Evolutionary conservation across 2,113 vertebrate genomes (phyloP).

Genomic region (Hippoglossus stenolepis): DNA sequence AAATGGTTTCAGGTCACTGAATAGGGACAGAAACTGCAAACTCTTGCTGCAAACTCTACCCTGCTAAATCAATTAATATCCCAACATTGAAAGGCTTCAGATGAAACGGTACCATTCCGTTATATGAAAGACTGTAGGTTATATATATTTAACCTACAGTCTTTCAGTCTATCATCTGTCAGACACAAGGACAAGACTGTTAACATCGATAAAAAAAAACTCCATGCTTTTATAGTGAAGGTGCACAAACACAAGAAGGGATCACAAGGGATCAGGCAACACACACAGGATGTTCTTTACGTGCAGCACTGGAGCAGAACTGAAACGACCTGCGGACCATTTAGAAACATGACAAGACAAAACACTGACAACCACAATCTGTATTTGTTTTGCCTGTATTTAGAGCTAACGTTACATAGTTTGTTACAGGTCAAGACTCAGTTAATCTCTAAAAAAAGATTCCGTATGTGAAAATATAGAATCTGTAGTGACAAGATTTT

Average conservation of each 20-base stretch:
- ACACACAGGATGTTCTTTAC: slow-evolving; percentile 51
- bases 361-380: slow-evolving; percentile 14
- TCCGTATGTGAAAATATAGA: too few relatives aligned
- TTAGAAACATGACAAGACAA: slow-evolving; percentile 16
- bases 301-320: slow-evolving; percentile 53
- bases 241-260: slow-evolving; percentile 42
- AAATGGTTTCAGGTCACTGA: slow-evolving; percentile 54
- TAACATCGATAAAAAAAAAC: background rate
- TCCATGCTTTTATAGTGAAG: slow-evolving; percentile 46
- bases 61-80: slow-evolving; percentile 9
- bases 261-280: slow-evolving; percentile 38
- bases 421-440: background rate
- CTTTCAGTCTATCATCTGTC: slow-evolving; percentile 2
- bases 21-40: slow-evolving; percentile 31
- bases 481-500: too few relatives aligned
- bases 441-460: too few relatives aligned
- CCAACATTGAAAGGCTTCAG: background rate
- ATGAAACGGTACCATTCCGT: background rate
- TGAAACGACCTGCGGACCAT: slow-evolving; percentile 27
- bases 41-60: slow-evolving; percentile 11
- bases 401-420: background rate
- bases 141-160: background rate
- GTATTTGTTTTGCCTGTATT: slow-evolving; percentile 13
- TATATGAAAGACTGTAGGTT: too few relatives aligned
- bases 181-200: background rate